Conservation (phyloP, 2,797 vertebrate species). For the Hylomyscus alleni region DNA sequence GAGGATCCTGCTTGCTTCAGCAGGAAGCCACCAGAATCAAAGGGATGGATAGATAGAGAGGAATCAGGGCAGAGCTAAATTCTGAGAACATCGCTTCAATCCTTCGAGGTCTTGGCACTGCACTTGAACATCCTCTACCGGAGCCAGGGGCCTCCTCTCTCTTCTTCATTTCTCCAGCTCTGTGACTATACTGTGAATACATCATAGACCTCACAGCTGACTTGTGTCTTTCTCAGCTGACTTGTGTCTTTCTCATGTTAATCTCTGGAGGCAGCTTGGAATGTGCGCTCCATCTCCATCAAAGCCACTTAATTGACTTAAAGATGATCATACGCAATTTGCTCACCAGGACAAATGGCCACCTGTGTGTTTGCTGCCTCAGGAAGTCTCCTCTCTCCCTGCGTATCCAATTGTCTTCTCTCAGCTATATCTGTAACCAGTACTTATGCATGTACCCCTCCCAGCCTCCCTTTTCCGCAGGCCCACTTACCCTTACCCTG, state of each 20-base stretch:
- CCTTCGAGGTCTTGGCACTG: not conserved
- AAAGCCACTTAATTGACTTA: conserved; percentile 18
- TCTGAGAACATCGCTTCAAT: not conserved
- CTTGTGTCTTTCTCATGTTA: not conserved
- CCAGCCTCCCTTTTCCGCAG: not conserved
- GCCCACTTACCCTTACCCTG: not conserved
- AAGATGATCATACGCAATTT: not conserved
- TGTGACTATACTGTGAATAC: not conserved
- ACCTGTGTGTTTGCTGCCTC: not conserved
- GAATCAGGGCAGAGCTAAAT: not conserved
- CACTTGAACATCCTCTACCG: not conserved
- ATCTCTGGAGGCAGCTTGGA: conserved; percentile 2
- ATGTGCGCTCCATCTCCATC: not conserved
- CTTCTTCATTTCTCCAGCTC: not conserved
- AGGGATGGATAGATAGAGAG: not conserved
- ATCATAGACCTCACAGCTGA: accelerated
- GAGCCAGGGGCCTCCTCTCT: not conserved
- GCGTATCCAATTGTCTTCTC: not conserved
- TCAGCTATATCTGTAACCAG: not conserved
- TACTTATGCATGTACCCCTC: accelerated
- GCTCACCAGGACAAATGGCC: not conserved
- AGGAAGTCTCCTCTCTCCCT: not conserved
- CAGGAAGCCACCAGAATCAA: not conserved
- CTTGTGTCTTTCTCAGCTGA: not conserved
- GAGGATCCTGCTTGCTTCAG: not conserved